phyloP scores from a whole-genome alignment of 2,797 vertebrate species.

The Sternarchorhynchus goeldii region DNA sequence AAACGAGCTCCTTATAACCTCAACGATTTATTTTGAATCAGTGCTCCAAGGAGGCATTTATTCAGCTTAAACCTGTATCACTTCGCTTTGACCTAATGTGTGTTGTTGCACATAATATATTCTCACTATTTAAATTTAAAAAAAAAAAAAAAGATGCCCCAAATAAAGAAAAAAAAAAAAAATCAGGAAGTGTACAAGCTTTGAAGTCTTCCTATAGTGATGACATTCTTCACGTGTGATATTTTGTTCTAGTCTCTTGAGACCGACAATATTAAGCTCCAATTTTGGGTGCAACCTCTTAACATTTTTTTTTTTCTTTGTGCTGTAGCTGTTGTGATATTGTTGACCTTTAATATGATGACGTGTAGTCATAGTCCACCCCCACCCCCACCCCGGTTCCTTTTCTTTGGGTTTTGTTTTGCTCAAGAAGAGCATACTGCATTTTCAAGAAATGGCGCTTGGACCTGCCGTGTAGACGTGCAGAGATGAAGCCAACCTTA shows the following conservation, averaged over 20 bases:
- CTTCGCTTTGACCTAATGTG: slow-evolving; percentile 38
- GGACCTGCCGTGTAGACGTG: slow-evolving; percentile 78
- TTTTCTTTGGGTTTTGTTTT: slow-evolving; percentile 57
- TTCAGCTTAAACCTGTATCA: slow-evolving; percentile 19
- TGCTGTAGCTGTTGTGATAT: slow-evolving; percentile 52
- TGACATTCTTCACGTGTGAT: slow-evolving; percentile 60
- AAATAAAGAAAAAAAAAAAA: slow-evolving; percentile 20
- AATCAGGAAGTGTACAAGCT: slow-evolving; percentile 43
- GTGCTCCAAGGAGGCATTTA: slow-evolving; percentile 43
- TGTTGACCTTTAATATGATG: slow-evolving; percentile 68
- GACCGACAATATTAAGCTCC: slow-evolving; percentile 87
- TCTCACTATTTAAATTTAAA: slow-evolving; percentile 24
- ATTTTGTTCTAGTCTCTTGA: slow-evolving; percentile 80
- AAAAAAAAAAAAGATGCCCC: slow-evolving; percentile 17
- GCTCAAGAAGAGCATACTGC: slow-evolving; percentile 87
- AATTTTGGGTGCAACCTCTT: slow-evolving; percentile 86
- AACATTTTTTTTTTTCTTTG: slow-evolving; percentile 61
- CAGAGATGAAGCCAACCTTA: slow-evolving; percentile 61
- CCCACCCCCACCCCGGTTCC: neutral
- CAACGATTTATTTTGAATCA: slow-evolving; percentile 41
- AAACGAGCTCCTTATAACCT: slow-evolving; percentile 39
- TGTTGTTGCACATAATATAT: slow-evolving; percentile 50
- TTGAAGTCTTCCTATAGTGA: slow-evolving; percentile 61
- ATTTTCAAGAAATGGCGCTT: slow-evolving; percentile 84
- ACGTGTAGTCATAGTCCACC: slow-evolving; percentile 67